Base-by-base conservation (phyloP, 2,888 invertebrate genomes). In the Gymnocheta viridis region DNA sequence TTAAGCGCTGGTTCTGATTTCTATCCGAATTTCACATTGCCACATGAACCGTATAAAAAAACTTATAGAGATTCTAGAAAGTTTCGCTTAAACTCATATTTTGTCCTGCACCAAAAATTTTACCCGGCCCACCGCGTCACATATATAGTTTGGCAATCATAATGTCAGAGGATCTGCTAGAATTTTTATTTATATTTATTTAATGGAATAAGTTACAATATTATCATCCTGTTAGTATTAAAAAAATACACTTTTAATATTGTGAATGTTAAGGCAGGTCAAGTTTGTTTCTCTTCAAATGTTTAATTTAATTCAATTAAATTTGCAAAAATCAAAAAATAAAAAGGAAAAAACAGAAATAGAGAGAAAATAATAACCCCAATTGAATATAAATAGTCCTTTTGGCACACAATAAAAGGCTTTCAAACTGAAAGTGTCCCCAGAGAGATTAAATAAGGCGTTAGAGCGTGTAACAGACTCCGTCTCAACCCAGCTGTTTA, bases 401-500 rank as follows among this genome's bases (percentile, higher is more conserved):
- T 58, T 73, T 67, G 51, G 47, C 73, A 73, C 72, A 82, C 67
- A 77, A 84, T 74, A 80, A 77, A 81, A 73, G 69, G 82, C 84
- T 84, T 84, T 84, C 69, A 84, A 84, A 77, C 49, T 82, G 86
- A 89, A 89, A 90, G 85, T 89, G 88, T 91, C 89, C 89, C 89
- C 85, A 85, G 88, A 88, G 89, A 89, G 89, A 83, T 83, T 85
- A 82, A 78, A 86, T 87, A 87, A 90, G 91, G 91, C 91, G 91
- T 89, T 90, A 90, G 91, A 90, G 91, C 91, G 89, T 91, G 88
- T 89, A 90, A 90, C 89, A 84, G 77, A 84, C 73, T 67, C 67
- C 41, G 19, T 54, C 76, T 76, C 81, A 67, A 22, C 76, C 80
- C 62, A 56, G n/a, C 35, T 72, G 38, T 32, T 62, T 77, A 51